Evolutionary conservation across 2,888 invertebrate species (phyloP).

Genomic region (Hymenopus coronatus): DNA sequence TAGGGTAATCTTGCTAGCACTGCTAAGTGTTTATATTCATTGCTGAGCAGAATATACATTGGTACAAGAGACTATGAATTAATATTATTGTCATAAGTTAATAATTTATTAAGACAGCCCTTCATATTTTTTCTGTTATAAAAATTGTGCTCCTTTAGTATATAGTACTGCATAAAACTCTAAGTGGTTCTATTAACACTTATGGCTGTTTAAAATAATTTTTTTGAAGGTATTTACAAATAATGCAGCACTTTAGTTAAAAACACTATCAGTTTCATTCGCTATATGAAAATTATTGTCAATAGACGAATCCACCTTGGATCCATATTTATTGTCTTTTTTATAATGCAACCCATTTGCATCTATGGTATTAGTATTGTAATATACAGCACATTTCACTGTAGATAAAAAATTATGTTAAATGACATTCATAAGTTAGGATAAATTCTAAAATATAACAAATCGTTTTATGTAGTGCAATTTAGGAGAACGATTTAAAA

Average conservation of each 20-base stretch:
- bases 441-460: neutral
- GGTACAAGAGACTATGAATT: neutral
- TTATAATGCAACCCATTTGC: neutral
- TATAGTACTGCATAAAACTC: neutral
- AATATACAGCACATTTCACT: neutral
- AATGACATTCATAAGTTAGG: neutral
- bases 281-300: neutral
- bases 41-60: neutral
- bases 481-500: too few species aligned
- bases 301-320: neutral
- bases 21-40: neutral
- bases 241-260: neutral
- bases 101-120: neutral
- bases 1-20: neutral
- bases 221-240: neutral
- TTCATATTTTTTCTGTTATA: neutral
- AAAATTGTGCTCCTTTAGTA: neutral
- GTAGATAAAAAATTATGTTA: neutral
- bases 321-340: neutral
- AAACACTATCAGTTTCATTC: neutral
- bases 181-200: neutral
- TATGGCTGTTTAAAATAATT: neutral
- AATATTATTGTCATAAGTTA: conserved; percentile 5
- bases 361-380: neutral
- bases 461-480: too few species aligned